Evolutionary conservation across 1,140 invertebrate species (phyloP).

Genomic region (Drosophila subpulchrella): DNA sequence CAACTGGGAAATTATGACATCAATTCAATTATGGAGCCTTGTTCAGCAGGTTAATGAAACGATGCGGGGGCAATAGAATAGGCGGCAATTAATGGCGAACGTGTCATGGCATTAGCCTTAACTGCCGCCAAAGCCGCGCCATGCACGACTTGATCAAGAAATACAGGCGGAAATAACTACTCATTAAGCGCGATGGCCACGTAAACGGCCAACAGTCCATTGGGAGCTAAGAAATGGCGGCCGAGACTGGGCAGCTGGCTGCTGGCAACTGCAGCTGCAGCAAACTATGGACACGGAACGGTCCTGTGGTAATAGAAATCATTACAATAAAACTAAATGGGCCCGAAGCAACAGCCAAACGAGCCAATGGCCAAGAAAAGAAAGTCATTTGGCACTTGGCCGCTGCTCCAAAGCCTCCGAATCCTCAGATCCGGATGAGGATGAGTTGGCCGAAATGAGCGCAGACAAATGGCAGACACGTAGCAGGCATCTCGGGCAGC

Average conservation of each 20-base stretch:
- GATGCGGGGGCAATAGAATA: conserved; percentile 41
- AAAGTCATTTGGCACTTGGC: conserved; percentile 67
- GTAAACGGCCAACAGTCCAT: conserved; percentile 63
- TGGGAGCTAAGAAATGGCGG: conserved; percentile 15
- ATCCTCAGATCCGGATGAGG: conserved; percentile 19
- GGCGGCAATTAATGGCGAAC: conserved; percentile 68
- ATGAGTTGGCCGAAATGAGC: conserved; percentile 54
- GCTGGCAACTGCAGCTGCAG: conserved; percentile 59
- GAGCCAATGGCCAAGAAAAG: conserved; percentile 60
- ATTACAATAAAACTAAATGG: conserved; percentile 82
- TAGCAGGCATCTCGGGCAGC: conserved; percentile 49
- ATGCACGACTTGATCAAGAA: conserved; percentile 78
- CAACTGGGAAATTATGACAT: conserved; percentile 53
- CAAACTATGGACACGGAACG: conserved; percentile 25
- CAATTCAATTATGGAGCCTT: conserved; percentile 66
- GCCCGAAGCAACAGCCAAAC: conserved; percentile 75
- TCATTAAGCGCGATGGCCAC: conserved; percentile 79
- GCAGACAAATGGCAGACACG: conserved; percentile 82
- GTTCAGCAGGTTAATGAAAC: conserved; percentile 64
- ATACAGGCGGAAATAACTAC: conserved; percentile 81
- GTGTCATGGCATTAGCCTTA: conserved; percentile 52
- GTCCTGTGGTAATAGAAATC: conserved; percentile 77
- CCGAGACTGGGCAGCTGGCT: not conserved
- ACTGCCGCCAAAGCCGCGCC: conserved; percentile 51
- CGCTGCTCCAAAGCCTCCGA: conserved; percentile 23